Conservation (phyloP, 2,888 invertebrate species). For the Leptinotarsa juncta region DNA sequence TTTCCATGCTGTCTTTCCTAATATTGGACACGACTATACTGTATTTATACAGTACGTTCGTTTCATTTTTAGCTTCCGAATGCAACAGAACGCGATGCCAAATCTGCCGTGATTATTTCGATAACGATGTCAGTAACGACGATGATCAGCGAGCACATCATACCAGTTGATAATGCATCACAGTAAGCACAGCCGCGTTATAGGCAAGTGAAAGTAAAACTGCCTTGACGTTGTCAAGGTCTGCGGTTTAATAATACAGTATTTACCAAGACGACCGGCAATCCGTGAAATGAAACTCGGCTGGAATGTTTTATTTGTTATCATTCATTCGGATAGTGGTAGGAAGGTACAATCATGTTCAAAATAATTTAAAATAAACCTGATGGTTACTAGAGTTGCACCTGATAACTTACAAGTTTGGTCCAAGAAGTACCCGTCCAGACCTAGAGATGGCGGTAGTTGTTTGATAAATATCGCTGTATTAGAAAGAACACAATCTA, state of each 20-base stretch:
- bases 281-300: slow-evolving; percentile 3
- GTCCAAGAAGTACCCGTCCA: no score
- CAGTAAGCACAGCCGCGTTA: neutral
- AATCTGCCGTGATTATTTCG: neutral
- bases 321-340: no score
- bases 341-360: no score
- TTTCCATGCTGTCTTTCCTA: no score
- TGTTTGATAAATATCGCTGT: no score
- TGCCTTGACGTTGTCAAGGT: slow-evolving; percentile 19
- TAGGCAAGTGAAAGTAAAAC: slow-evolving; percentile 6
- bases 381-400: no score
- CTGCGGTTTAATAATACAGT: slow-evolving; percentile 19
- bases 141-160: neutral
- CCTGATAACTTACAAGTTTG: no score
- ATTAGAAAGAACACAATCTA: no score
- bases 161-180: neutral
- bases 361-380: no score
- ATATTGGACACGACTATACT: no score
- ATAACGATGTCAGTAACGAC: neutral
- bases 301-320: neutral
- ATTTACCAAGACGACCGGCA: slow-evolving; percentile 14
- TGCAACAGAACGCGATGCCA: neutral
- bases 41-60: neutral
- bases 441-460: no score
- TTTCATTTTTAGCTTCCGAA: neutral